Conservation (phyloP, 2,797 vertebrate genomes). For the Macropus fuliginosus region DNA sequence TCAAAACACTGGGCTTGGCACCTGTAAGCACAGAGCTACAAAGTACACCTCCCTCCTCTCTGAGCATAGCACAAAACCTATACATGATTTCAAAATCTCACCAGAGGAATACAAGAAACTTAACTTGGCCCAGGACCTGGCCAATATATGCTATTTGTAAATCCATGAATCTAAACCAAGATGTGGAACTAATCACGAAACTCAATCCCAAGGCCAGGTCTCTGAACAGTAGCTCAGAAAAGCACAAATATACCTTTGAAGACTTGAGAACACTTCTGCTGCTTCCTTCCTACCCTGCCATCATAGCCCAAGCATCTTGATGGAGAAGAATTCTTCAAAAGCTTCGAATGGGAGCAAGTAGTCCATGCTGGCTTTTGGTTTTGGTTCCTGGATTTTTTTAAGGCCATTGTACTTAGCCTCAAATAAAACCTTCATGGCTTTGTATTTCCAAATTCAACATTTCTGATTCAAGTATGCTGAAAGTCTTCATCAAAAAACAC, state of each 20-base stretch:
- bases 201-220: constrained; percentile 81
- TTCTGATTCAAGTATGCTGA: not conserved
- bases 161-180: constrained; percentile 71
- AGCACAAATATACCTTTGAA: constrained; percentile 71
- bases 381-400: constrained; percentile 27
- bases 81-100: constrained; percentile 79
- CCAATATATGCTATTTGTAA: constrained; percentile 82
- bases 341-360: not conserved
- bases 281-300: not conserved
- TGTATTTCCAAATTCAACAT: not conserved
- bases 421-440: constrained; percentile 19
- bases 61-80: constrained; percentile 70
- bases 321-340: not conserved
- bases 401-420: constrained; percentile 58
- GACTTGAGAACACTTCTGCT: constrained; percentile 45
- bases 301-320: not conserved
- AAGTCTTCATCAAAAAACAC: not conserved
- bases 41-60: constrained; percentile 78
- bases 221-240: constrained; percentile 79
- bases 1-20: constrained; percentile 80
- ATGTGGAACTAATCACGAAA: constrained; percentile 78
- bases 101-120: constrained; percentile 78
- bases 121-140: constrained; percentile 72
- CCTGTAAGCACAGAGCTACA: constrained; percentile 71
- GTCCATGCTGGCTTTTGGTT: not conserved